Evolutionary conservation across 1,140 invertebrate genomes (phyloP).

Genomic region (Lethrus apterus): DNA sequence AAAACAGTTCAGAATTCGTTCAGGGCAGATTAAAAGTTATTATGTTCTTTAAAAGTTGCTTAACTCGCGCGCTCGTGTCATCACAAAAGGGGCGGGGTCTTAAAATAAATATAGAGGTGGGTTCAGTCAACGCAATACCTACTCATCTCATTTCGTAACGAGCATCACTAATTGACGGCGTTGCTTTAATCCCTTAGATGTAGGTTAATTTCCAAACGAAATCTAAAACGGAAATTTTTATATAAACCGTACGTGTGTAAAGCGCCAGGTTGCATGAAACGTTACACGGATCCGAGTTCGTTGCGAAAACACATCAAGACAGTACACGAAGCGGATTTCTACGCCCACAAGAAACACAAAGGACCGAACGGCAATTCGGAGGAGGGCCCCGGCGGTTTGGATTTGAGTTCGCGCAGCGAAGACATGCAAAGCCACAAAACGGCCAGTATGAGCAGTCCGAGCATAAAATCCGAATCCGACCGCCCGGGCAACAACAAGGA

Average conservation of each 20-base stretch:
- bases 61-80: too few relatives aligned
- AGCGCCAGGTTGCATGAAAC: constrained; percentile 91
- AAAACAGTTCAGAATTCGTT: too few relatives aligned
- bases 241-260: constrained; percentile 99
- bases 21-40: too few relatives aligned
- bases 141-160: too few relatives aligned
- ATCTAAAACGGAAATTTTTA: constrained; percentile 34
- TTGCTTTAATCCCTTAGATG: too few relatives aligned
- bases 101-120: too few relatives aligned
- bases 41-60: too few relatives aligned
- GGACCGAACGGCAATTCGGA: constrained; percentile 51
- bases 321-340: constrained; percentile 96
- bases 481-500: constrained; percentile 54
- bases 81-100: too few relatives aligned
- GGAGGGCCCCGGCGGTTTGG: constrained; percentile 56
- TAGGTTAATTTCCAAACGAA: too few relatives aligned
- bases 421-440: constrained; percentile 69
- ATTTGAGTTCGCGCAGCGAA: constrained; percentile 75
- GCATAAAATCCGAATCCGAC: constrained; percentile 78
- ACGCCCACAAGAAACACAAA: constrained; percentile 98
- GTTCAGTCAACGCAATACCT: too few relatives aligned
- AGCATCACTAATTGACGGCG: too few relatives aligned
- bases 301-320: constrained; percentile 96
- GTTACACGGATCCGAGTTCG: constrained; percentile 95
- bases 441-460: constrained; percentile 73